Evolutionary conservation across 2,113 vertebrate genomes (phyloP).

Genomic region (Dryoscopus gambensis): DNA sequence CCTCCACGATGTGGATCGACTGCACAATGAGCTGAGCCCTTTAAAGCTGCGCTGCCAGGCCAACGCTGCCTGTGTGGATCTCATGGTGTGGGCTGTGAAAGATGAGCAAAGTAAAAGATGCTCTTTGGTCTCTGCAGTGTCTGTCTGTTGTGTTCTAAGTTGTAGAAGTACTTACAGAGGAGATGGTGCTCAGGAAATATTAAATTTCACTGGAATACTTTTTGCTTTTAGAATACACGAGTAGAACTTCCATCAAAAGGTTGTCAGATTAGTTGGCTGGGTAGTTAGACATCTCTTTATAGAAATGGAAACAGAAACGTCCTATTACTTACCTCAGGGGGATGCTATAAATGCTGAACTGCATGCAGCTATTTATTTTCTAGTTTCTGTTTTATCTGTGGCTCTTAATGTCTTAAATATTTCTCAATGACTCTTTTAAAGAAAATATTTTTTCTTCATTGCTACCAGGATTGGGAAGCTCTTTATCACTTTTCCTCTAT

Average conservation of each 20-base stretch:
- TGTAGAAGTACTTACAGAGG: not conserved
- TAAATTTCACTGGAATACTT: not conserved
- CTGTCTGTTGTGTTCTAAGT: not conserved
- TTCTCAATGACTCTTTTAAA: not conserved
- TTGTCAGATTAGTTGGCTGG: not conserved
- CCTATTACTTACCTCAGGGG: not conserved
- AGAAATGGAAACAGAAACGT: not conserved
- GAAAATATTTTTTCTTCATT: not conserved
- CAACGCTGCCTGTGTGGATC: slow-evolving; percentile 94
- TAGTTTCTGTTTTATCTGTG: not conserved
- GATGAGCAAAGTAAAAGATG: slow-evolving; percentile 87
- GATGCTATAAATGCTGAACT: not conserved
- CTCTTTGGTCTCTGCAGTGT: not conserved
- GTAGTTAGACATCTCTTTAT: not conserved
- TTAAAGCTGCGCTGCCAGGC: slow-evolving; percentile 95
- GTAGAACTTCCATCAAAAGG: not conserved
- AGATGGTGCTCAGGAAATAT: not conserved
- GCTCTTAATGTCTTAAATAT: not conserved
- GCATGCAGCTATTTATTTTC: not conserved
- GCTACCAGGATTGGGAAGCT: not conserved
- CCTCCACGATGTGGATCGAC: slow-evolving; percentile 84
- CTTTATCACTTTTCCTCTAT: not conserved
- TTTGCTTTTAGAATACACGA: not conserved
- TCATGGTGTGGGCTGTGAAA: slow-evolving; percentile 98
- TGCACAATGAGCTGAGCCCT: slow-evolving; percentile 84